phyloP scores from a whole-genome alignment of 2,113 vertebrate genomes.

The Corythornis cristatus region DNA sequence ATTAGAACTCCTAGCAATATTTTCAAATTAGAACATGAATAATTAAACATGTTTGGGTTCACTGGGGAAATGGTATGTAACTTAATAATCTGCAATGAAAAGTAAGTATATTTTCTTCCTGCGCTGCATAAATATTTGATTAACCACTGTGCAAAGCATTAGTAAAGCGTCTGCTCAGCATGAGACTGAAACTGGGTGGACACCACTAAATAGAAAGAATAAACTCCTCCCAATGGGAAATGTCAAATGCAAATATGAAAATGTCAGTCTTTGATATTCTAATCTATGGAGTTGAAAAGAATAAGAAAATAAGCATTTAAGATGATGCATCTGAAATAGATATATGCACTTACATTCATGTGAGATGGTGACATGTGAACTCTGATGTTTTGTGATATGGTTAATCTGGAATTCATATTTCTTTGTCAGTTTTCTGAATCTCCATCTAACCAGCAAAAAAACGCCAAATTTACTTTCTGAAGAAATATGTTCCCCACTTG shows the following conservation, averaged over 20 bases:
- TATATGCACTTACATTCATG: background rate
- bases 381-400: background rate
- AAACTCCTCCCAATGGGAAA: background rate
- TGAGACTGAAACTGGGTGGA: background rate
- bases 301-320: background rate
- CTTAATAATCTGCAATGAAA: slow-evolving; percentile 37
- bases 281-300: background rate
- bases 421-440: background rate
- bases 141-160: slow-evolving; percentile 24
- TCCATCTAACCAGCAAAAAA: background rate
- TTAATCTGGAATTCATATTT: background rate
- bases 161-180: slow-evolving; percentile 18
- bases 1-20: slow-evolving; percentile 32
- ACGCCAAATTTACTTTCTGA: background rate
- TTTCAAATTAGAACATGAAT: slow-evolving; percentile 50
- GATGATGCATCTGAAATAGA: background rate
- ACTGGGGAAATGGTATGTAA: slow-evolving; percentile 46
- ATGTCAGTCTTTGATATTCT: background rate
- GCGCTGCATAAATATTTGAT: slow-evolving; percentile 58
- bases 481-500: background rate
- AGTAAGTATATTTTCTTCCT: slow-evolving; percentile 44
- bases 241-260: background rate
- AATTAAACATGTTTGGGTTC: slow-evolving; percentile 55
- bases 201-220: slow-evolving; percentile 7
- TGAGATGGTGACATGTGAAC: background rate